phyloP scores from a whole-genome alignment of 92 coral and sea anemone species.

The Anthopleura xanthogrammica region DNA sequence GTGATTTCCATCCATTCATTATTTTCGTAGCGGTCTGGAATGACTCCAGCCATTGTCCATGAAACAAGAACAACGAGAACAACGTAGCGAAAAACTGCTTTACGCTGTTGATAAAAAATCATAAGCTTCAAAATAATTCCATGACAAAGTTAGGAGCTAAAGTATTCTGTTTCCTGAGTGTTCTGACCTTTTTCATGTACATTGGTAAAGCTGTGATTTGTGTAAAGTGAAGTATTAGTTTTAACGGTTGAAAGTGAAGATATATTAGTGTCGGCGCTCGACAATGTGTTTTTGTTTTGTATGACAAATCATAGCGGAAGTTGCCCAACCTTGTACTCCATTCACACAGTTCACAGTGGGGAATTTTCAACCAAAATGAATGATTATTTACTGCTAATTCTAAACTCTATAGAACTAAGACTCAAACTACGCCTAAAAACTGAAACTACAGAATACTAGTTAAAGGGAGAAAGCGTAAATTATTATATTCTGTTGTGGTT shows the following conservation, averaged over 20 bases:
- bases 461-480: too few relatives aligned
- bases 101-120: slow-evolving; percentile 20
- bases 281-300: background rate
- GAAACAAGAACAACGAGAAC: slow-evolving; percentile 14
- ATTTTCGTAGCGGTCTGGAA: background rate
- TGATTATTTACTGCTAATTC: background rate
- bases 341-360: background rate
- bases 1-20: background rate
- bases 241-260: too few relatives aligned
- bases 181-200: too few relatives aligned
- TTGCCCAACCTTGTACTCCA: background rate
- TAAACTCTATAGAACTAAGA: background rate
- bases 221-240: too few relatives aligned
- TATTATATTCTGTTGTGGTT: too few relatives aligned
- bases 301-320: background rate
- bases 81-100: slow-evolving; percentile 20
- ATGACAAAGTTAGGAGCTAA: background rate
- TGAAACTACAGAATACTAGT: too few relatives aligned
- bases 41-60: slow-evolving; percentile 20
- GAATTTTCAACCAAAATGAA: background rate
- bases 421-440: background rate
- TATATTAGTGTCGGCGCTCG: too few relatives aligned
- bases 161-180: too few relatives aligned
- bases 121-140: background rate
- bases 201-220: too few relatives aligned